Evolutionary conservation across 2,113 vertebrate species (phyloP), one percentile per base, ranked within the genome.

Genomic region (Gymnobelideus leadbeateri): DNA sequence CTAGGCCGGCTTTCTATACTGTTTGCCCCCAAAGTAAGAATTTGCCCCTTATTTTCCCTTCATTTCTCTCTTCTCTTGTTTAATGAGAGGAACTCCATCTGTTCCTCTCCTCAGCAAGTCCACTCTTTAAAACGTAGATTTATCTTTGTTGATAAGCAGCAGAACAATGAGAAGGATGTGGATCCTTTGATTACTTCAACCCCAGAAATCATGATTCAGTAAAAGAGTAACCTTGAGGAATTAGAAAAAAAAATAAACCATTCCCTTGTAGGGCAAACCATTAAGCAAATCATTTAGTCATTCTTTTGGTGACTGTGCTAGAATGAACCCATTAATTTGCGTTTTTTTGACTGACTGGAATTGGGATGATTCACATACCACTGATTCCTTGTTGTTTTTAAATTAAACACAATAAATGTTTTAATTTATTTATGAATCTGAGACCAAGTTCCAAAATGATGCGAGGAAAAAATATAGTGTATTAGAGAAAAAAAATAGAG

Each of bases 361-460:
- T 94, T 93, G 91, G 8, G 55, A 28, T 10, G 1, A 77, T 89
- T 68, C 91, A 25, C 77, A 46, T 89, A 93, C 68, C 19, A 92
- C 28, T 91, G 91, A 24, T 89, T 84, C 12, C 95, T 96, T 90
- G 0, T 3, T 84, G 94, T 51, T 92, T 37, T 94, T 91, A 51
- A 8, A 68, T 57, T 92, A 25, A 77, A 26, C 91, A 91, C 53
- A 94, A 95, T 23, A 57, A 1, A 89, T 90, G 94, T 94, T 28
- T 94, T 51, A 21, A 92, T 91, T 51, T 51, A 95, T 91, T 93
- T 3, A 92, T 94, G 89, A 93, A 51, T 52, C 28, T 57, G 37
- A 96, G 94, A n/a, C 2, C 89, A 96, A 54, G 91, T 92, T 91
- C n/a, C 93, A 19, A 96, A 95, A 46, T 94, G 37, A 51, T 28